phyloP scores from a whole-genome alignment of 37 sponge, comb jelly and placozoan genomes.

The Lycopodina hypogea region DNA sequence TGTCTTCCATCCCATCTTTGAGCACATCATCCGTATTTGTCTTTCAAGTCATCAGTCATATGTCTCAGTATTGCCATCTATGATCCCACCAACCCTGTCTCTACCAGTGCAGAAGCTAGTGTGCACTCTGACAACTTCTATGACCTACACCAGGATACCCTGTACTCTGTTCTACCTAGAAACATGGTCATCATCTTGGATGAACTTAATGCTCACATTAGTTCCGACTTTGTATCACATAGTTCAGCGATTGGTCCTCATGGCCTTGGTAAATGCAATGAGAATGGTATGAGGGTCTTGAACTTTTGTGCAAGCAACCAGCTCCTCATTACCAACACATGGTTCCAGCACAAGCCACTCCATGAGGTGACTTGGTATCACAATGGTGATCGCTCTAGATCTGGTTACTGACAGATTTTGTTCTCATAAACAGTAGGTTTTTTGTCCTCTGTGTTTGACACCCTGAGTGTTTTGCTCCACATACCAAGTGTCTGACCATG shows the following conservation, averaged over 20 bases:
- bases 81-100: not conserved
- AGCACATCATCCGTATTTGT: too few relatives aligned
- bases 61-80: too few relatives aligned
- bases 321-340: conserved; percentile 1
- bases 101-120: conserved; percentile 13
- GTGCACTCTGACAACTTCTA: conserved; percentile 17
- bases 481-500: too few relatives aligned
- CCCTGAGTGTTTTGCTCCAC: too few relatives aligned
- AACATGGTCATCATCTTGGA: conserved; percentile 26
- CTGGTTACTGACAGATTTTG: too few relatives aligned
- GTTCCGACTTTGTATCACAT: not conserved
- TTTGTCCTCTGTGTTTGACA: too few relatives aligned
- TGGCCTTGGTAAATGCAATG: conserved; percentile 14
- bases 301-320: conserved; percentile 20
- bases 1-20: too few relatives aligned
- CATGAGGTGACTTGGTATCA: too few relatives aligned
- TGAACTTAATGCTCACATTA: conserved; percentile 23
- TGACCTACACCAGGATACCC: conserved; percentile 1
- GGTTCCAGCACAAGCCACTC: conserved; percentile 9
- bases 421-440: too few relatives aligned
- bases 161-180: conserved; percentile 12
- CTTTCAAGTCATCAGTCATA: too few relatives aligned
- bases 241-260: not conserved
- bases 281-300: conserved; percentile 6
- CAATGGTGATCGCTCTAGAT: too few relatives aligned